These are phyloP conservation scores for Azorinus chamasolen DNA, from an alignment of 2,888 invertebrate species.

Conservation along the genomic window DNA sequence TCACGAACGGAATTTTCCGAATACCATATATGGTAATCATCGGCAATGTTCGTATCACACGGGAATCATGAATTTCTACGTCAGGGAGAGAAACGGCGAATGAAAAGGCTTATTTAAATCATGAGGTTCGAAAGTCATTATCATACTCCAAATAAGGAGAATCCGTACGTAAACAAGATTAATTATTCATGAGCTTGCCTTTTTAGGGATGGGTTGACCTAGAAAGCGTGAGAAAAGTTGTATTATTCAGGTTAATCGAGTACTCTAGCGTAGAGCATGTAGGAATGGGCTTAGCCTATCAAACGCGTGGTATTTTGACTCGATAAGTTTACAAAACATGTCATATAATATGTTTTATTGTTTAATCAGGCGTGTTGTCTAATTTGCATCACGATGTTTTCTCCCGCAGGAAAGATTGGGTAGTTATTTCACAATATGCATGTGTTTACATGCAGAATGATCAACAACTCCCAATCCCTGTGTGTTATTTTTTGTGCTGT, in stretches of 20 bases:
- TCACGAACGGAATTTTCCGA: slow-evolving; percentile 67
- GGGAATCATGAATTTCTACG: slow-evolving; percentile 40
- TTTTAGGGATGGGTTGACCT: slow-evolving; percentile 71
- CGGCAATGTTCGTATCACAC: slow-evolving; percentile 69
- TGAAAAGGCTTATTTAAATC: slow-evolving; percentile 66
- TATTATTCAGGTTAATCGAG: slow-evolving; percentile 38
- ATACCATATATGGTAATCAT: slow-evolving; percentile 82
- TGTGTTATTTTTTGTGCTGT: too few species aligned
- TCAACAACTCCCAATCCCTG: too few species aligned
- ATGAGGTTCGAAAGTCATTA: slow-evolving; percentile 67
- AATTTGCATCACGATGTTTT: too few species aligned
- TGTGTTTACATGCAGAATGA: too few species aligned
- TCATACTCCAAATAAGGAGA: slow-evolving; percentile 68
- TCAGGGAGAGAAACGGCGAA: slow-evolving; percentile 42
- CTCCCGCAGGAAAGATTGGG: too few species aligned
- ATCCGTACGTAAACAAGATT: slow-evolving; percentile 59
- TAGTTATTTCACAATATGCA: too few species aligned
- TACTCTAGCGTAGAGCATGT: slow-evolving; percentile 44
- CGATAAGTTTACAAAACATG: not conserved
- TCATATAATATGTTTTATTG: not conserved
- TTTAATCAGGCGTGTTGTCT: too few species aligned
- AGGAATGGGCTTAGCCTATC: slow-evolving; percentile 7
- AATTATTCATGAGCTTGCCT: slow-evolving; percentile 70
- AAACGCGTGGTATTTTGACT: slow-evolving; percentile 4
- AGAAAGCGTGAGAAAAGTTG: slow-evolving; percentile 67